Evolutionary conservation across 2,888 invertebrate genomes (phyloP).

Genomic region (Caenorhabditis doughertyi): DNA sequence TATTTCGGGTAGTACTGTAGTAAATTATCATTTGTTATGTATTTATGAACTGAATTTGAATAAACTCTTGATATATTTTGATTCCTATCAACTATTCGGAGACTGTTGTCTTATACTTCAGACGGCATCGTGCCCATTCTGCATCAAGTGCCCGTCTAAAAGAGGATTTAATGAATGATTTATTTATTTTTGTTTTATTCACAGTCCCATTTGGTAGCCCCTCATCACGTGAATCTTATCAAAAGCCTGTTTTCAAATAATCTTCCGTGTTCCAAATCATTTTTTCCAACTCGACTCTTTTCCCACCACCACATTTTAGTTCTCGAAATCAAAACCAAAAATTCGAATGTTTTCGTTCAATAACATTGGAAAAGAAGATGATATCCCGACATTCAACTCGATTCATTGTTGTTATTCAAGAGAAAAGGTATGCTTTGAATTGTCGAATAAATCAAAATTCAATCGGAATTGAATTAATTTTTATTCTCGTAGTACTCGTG

Average conservation of each 20-base stretch:
- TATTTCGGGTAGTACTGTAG: slow-evolving; percentile 13
- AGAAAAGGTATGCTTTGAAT: slow-evolving; percentile 31
- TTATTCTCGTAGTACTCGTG: no score
- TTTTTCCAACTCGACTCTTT: not conserved
- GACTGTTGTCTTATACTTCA: no score
- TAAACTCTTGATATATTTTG: no score
- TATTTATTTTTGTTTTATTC: not conserved
- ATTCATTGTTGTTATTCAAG: slow-evolving; percentile 35
- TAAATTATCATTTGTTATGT: not conserved
- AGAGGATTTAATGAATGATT: not conserved
- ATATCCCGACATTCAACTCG: not conserved
- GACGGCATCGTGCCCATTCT: no score
- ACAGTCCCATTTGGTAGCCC: not conserved
- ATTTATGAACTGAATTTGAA: no score
- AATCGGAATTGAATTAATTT: no score
- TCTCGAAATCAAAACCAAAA: not conserved
- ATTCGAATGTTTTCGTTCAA: slow-evolving; percentile 15
- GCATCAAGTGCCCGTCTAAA: no score
- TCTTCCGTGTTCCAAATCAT: not conserved
- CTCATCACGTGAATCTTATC: not conserved
- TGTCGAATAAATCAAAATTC: no score
- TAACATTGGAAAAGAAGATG: not conserved
- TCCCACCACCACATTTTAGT: not conserved
- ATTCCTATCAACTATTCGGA: no score
- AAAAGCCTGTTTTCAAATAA: not conserved